phyloP scores from a whole-genome alignment of 2,113 vertebrate species.

The Chrysochloris asiatica region DNA sequence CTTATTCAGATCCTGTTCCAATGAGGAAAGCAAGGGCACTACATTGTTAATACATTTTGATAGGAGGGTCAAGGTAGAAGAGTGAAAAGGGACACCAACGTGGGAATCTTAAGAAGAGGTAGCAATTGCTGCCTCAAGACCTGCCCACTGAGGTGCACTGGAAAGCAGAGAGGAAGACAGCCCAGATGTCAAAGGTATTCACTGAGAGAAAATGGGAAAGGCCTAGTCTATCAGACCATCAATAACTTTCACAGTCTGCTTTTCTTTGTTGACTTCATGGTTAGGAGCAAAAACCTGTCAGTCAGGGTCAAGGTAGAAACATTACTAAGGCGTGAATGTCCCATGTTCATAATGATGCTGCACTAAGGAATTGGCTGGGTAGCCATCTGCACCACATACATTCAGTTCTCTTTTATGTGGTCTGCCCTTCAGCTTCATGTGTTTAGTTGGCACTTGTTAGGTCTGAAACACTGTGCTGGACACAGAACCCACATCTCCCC shows the following conservation, averaged over 20 bases:
- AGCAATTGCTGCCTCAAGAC: background rate
- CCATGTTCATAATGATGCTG: background rate
- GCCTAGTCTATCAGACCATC: background rate
- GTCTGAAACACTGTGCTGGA: background rate
- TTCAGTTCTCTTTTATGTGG: no score
- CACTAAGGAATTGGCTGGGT: background rate
- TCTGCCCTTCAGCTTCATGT: background rate
- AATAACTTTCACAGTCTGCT: background rate
- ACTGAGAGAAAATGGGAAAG: background rate
- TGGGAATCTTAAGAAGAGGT: background rate
- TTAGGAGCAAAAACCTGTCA: constrained; percentile 33
- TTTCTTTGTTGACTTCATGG: constrained; percentile 24
- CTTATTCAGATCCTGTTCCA: background rate
- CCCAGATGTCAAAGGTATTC: background rate
- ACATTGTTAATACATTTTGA: background rate
- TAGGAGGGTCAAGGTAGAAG: background rate
- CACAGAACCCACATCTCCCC: background rate
- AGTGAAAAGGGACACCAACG: background rate
- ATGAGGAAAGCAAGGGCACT: background rate
- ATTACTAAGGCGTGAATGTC: background rate
- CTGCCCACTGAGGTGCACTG: background rate
- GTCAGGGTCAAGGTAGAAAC: background rate
- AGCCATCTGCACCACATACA: background rate
- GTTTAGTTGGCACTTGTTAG: background rate
- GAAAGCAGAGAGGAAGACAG: background rate